Evolutionary conservation across 2,888 invertebrate genomes (phyloP).

Genomic region (Ophion slaviceki): DNA sequence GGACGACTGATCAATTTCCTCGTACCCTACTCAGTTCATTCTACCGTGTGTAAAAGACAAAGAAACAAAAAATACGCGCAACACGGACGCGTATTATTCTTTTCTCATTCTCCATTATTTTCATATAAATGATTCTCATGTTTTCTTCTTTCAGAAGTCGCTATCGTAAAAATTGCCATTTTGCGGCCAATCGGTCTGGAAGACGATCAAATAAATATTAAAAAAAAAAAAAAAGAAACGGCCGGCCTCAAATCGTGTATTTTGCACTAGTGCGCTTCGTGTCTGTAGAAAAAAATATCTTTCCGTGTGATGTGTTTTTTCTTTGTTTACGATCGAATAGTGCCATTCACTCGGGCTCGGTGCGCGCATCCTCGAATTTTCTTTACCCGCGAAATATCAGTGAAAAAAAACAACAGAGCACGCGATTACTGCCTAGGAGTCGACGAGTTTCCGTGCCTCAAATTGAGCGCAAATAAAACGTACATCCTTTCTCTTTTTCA

Average conservation of each 20-base stretch:
- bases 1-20: constrained; percentile 61
- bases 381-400: constrained; percentile 11
- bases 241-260: constrained; percentile 50
- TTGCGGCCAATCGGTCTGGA: constrained; percentile 61
- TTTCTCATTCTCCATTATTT: neutral
- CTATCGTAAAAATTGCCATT: constrained; percentile 51
- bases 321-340: constrained; percentile 8
- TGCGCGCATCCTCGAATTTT: constrained; percentile 45
- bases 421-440: constrained; percentile 53
- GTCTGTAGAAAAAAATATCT: constrained; percentile 29
- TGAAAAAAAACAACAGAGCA: constrained; percentile 21
- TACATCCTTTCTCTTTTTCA: neutral
- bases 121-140: constrained; percentile 29
- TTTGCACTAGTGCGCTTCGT: constrained; percentile 55
- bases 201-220: constrained; percentile 65
- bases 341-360: constrained; percentile 33
- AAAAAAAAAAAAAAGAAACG: constrained; percentile 29
- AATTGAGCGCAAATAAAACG: constrained; percentile 25
- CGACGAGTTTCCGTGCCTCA: constrained; percentile 39
- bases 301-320: constrained; percentile 49
- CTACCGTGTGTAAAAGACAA: constrained; percentile 69
- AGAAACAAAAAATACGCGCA: constrained; percentile 64
- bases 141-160: constrained; percentile 52
- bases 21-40: constrained; percentile 79
- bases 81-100: constrained; percentile 31